A percentile compares a stretch with the other conserved stretches of the same genome.
phyloP scores from a whole-genome alignment of 2,888 invertebrate species.

The Frankliniella intonsa region DNA sequence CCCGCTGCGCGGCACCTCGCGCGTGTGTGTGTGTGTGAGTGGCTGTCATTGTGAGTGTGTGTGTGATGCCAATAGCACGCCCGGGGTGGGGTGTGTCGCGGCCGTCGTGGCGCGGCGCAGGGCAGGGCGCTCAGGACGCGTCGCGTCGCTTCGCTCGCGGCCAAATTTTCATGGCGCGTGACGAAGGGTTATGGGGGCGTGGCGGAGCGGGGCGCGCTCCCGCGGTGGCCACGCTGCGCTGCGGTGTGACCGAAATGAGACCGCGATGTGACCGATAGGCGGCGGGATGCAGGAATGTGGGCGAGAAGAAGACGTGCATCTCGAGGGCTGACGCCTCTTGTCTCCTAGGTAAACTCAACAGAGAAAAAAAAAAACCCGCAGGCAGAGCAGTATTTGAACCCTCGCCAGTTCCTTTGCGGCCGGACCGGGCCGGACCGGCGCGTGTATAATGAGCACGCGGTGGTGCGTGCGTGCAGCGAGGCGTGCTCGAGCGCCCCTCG shows the following conservation, averaged over 20 bases:
- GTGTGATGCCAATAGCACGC: background rate
- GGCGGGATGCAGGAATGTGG: background rate
- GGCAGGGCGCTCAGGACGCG: background rate
- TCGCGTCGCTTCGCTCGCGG: conserved; percentile 11
- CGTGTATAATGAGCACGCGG: no score
- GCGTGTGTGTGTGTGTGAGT: no score
- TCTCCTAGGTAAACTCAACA: background rate
- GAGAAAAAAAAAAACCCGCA: background rate
- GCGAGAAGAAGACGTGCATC: background rate
- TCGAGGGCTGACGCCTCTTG: no score
- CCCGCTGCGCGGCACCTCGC: no score
- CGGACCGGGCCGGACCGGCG: background rate
- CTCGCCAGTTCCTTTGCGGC: background rate
- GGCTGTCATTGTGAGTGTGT: background rate
- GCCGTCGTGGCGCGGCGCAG: background rate
- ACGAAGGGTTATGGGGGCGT: background rate
- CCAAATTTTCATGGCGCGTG: conserved; percentile 24
- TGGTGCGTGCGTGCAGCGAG: background rate
- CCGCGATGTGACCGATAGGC: no score
- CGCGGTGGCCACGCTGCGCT: background rate
- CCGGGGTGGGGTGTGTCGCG: background rate
- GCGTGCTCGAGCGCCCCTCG: background rate
- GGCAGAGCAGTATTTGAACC: background rate
- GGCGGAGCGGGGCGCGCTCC: background rate
- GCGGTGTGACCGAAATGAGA: no score